Conservation (phyloP, 2,797 vertebrate genomes). For the Smutsia temminckii region DNA sequence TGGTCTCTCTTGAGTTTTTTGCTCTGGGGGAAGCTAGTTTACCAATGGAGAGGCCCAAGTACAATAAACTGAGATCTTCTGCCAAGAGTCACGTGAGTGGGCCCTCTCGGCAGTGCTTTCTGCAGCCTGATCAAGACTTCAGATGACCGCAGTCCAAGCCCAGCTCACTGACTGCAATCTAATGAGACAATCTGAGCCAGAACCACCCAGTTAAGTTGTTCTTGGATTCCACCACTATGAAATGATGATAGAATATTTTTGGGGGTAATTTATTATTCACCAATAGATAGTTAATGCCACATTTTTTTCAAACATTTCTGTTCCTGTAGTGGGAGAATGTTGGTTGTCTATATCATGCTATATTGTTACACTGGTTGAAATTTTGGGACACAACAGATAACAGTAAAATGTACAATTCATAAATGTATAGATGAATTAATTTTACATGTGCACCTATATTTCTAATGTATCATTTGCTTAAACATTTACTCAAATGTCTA, state of each 20-base stretch:
- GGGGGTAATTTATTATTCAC: neutral
- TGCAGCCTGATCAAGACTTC: neutral
- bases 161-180: neutral
- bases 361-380: neutral
- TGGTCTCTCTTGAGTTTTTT: neutral
- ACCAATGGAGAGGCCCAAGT: neutral
- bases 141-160: neutral
- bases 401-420: neutral
- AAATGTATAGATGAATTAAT: neutral
- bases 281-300: neutral
- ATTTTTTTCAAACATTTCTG: neutral
- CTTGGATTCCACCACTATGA: neutral
- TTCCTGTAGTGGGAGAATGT: neutral
- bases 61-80: neutral
- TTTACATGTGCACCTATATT: neutral
- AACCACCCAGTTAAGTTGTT: neutral
- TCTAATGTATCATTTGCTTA: neutral
- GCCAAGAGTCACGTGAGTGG: neutral
- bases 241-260: neutral
- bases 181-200: neutral
- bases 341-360: neutral
- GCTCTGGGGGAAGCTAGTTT: neutral
- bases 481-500: neutral
- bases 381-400: neutral
- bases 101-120: neutral